These are phyloP conservation scores for Pseudoips prasinana DNA, from an alignment of 2,888 invertebrate genomes.

Conservation along the genomic window DNA sequence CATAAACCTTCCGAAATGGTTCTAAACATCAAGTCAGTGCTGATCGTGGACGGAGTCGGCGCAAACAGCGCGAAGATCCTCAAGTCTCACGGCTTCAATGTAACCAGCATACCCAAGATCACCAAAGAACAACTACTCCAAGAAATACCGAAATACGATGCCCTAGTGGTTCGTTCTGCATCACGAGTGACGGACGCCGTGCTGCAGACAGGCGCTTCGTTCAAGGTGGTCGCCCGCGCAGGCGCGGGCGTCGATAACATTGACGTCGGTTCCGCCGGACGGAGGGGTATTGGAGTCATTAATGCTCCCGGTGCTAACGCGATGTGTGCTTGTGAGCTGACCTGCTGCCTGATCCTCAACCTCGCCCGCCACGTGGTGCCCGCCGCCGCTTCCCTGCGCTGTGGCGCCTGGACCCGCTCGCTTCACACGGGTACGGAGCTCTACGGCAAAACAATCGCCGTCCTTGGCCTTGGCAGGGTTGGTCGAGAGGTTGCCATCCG, in stretches of 20 bases:
- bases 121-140: slow-evolving; percentile 89
- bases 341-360: slow-evolving; percentile 93
- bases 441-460: slow-evolving; percentile 94
- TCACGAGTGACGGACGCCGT: slow-evolving; percentile 96
- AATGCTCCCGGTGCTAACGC: slow-evolving; percentile 98
- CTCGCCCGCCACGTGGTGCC: slow-evolving; percentile 92
- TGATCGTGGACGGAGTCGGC: slow-evolving; percentile 97
- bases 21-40: slow-evolving; percentile 87
- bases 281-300: slow-evolving; percentile 92
- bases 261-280: slow-evolving; percentile 92
- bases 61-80: slow-evolving; percentile 92
- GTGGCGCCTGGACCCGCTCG: slow-evolving; percentile 96
- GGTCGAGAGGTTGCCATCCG: slow-evolving; percentile 96
- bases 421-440: slow-evolving; percentile 93
- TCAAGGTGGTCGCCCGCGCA: slow-evolving; percentile 97
- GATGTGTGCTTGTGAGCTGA: slow-evolving; percentile 97
- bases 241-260: slow-evolving; percentile 99
- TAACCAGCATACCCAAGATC: slow-evolving; percentile 90
- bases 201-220: slow-evolving; percentile 86
- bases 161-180: slow-evolving; percentile 95
- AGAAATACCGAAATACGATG: slow-evolving; percentile 93
- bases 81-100: slow-evolving; percentile 87
- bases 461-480: slow-evolving; percentile 97
- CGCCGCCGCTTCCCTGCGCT: slow-evolving; percentile 92
- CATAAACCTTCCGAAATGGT: too few relatives aligned